These are phyloP conservation scores for Drosophila leontia DNA, from an alignment of 1,140 invertebrate species.

Conservation along the genomic window DNA sequence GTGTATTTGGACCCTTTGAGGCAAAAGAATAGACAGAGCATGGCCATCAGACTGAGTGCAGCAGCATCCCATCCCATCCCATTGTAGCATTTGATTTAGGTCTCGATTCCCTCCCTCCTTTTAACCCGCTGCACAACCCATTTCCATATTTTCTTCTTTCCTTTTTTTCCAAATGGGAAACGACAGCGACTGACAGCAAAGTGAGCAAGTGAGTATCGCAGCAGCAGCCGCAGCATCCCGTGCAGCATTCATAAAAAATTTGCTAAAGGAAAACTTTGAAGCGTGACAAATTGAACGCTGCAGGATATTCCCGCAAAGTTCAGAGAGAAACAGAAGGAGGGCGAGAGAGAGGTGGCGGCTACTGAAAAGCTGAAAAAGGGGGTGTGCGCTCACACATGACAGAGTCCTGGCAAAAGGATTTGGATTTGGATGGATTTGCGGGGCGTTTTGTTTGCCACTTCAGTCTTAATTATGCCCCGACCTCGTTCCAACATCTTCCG, in stretches of 20 bases:
- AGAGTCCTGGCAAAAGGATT: conserved; percentile 46
- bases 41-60: conserved; percentile 28
- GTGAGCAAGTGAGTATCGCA: conserved; percentile 29
- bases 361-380: conserved; percentile 11
- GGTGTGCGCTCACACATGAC: conserved; percentile 31
- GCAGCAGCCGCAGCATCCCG: conserved; percentile 1
- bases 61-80: not conserved
- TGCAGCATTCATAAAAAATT: conserved; percentile 27
- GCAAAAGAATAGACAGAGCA: conserved; percentile 16
- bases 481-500: conserved; percentile 26
- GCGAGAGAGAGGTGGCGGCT: not conserved
- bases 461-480: conserved; percentile 69
- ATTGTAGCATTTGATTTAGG: conserved; percentile 10
- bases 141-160: conserved; percentile 11
- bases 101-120: conserved; percentile 15
- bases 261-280: conserved; percentile 43
- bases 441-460: conserved; percentile 75
- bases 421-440: conserved; percentile 22
- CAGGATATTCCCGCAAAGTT: conserved; percentile 60
- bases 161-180: conserved; percentile 48
- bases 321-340: not conserved
- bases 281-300: conserved; percentile 70
- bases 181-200: conserved; percentile 64
- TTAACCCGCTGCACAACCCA: conserved; percentile 16
- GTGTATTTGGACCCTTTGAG: conserved; percentile 9